phyloP scores from a whole-genome alignment of 2,113 vertebrate genomes.

The Neotragus pygmaeus region DNA sequence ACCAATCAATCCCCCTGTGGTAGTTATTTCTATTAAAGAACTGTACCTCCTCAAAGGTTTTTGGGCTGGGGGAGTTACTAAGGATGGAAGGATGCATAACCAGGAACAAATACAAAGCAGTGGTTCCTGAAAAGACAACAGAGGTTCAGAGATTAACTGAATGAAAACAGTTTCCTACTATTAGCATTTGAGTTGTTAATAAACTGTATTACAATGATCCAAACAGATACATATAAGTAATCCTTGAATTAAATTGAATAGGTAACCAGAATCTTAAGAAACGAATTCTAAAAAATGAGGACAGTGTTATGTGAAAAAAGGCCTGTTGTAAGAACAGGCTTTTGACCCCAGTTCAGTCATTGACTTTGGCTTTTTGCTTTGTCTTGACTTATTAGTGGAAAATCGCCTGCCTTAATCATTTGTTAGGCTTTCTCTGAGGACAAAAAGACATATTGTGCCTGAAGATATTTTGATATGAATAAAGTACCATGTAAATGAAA shows the following conservation, averaged over 20 bases:
- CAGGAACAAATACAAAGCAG: slow-evolving; percentile 97
- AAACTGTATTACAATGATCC: not conserved
- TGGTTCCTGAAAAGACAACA: slow-evolving; percentile 90
- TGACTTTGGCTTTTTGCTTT: not conserved
- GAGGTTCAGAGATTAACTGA: slow-evolving; percentile 65
- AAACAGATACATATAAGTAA: not conserved
- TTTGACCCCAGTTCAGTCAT: not conserved
- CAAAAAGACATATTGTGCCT: not conserved
- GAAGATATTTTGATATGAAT: not conserved
- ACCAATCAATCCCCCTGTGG: slow-evolving; percentile 99
- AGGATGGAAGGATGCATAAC: slow-evolving; percentile 98
- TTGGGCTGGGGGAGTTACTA: slow-evolving; percentile 97
- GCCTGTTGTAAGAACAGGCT: rapidly evolving
- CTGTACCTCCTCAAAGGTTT: slow-evolving; percentile 99
- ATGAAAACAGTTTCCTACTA: not conserved
- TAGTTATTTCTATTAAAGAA: slow-evolving; percentile 99
- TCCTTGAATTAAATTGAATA: not conserved
- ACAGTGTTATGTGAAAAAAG: not conserved
- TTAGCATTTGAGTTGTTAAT: not conserved
- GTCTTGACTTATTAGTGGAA: not conserved
- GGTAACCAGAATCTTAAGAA: not conserved
- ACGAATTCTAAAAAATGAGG: not conserved
- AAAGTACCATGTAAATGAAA: not conserved
- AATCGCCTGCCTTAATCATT: not conserved
- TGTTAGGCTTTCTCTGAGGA: not conserved